phyloP scores from a whole-genome alignment of 2,797 vertebrate species.

The Mormyrops attenuatus region DNA sequence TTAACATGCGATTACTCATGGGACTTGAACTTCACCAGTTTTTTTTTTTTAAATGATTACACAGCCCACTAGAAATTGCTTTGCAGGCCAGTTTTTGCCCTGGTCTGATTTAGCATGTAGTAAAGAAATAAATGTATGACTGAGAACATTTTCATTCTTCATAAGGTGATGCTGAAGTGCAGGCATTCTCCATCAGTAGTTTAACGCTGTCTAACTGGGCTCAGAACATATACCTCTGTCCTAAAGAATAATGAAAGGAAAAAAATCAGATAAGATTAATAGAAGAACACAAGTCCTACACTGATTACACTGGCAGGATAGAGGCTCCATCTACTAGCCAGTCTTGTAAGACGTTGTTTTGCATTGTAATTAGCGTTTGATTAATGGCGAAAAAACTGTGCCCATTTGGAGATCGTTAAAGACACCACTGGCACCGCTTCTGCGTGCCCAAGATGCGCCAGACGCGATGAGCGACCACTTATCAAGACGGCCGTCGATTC shows the following conservation, averaged over 20 bases:
- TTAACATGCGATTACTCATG: not conserved
- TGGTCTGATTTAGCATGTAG: not conserved
- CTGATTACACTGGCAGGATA: not conserved
- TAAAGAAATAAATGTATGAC: not conserved
- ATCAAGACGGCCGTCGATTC: not conserved
- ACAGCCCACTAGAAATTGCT: not conserved
- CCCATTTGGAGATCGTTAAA: constrained; percentile 4
- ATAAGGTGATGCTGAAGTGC: not conserved
- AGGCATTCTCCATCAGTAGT: not conserved
- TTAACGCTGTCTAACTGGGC: not conserved
- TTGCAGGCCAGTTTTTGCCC: not conserved
- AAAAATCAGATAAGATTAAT: not conserved
- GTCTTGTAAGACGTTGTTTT: not conserved
- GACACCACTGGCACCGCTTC: not conserved
- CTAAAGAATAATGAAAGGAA: not conserved
- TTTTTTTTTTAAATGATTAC: not conserved
- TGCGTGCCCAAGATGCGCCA: not conserved
- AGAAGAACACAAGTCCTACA: not conserved
- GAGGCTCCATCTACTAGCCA: not conserved
- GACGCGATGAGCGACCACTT: not conserved
- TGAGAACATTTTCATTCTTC: not conserved
- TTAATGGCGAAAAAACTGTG: not conserved
- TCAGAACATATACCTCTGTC: not conserved
- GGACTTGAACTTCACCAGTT: not conserved
- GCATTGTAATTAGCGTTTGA: not conserved